Evolutionary conservation across 2,113 vertebrate genomes (phyloP).

Genomic region (Pelobates fuscus): DNA sequence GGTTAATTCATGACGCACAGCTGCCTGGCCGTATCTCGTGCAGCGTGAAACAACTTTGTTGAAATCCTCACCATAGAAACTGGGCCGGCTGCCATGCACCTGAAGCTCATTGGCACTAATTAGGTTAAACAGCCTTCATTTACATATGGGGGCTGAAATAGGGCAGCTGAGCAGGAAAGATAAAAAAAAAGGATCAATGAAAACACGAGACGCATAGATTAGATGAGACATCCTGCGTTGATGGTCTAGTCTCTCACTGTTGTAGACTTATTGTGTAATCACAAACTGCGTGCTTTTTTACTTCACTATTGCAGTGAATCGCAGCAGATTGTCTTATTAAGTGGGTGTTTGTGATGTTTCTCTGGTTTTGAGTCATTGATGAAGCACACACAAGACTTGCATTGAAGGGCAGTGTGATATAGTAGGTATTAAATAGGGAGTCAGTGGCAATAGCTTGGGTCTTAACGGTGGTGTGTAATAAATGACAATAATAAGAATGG

Average conservation of each 20-base stretch:
- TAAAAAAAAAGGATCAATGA: neutral
- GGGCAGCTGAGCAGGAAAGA: constrained; percentile 16
- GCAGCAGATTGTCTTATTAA: too few species aligned
- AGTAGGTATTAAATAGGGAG: too few species aligned
- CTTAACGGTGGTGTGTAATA: too few species aligned
- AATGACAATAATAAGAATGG: too few species aligned
- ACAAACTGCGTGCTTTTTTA: too few species aligned
- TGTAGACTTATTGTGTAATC: too few species aligned
- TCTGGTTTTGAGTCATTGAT: too few species aligned
- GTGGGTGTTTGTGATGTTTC: too few species aligned
- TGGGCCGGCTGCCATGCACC: constrained; percentile 45
- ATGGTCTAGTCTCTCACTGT: neutral
- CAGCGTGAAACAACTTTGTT: constrained; percentile 20
- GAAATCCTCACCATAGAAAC: constrained; percentile 22
- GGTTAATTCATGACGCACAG: constrained; percentile 29
- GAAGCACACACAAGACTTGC: too few species aligned
- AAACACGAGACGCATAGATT: neutral
- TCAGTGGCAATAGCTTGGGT: too few species aligned
- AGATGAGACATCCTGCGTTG: neutral
- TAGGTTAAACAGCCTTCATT: constrained; percentile 47
- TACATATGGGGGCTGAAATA: neutral
- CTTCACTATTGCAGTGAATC: too few species aligned
- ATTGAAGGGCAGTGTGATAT: too few species aligned
- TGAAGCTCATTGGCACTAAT: constrained; percentile 36
- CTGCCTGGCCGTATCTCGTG: constrained; percentile 8